Base-by-base conservation (phyloP, 1,140 invertebrate genomes). In the Stegodyphus mimosarum region DNA sequence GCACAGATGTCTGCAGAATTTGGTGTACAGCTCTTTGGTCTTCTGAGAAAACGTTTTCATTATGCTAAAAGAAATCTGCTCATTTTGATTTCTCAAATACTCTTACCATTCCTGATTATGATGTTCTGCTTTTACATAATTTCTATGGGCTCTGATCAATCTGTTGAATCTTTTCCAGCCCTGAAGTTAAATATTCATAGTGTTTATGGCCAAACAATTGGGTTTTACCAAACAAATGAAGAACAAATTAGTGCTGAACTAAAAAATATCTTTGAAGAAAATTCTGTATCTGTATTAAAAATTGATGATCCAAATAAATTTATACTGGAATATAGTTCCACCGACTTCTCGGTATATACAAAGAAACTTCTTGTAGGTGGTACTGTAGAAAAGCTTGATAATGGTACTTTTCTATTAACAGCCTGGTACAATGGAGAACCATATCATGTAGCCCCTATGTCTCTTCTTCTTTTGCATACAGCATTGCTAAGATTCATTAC, bases 21-120 rank as follows among this genome's bases (percentile, higher is more conserved):
- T 7, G 18, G 13, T 0, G 67, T 79, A 50, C 84, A 87, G 69
- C 70, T 88, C 11, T 49, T 67, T 52, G 88, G 73, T 10, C 63
- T 89, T 10, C 64, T 89, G 5, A 18, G 86, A 1, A 89, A 89
- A 83, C 75, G 88, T 17, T 86, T 89, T 66, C 81, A 89, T 72
- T 87, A 85, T 77, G 49, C 87, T 17, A 88, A 86, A 72, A 76
- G 88, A n/a, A 66, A 88, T 69, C 87, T 52, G 63, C 66, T 49
- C 11, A 79, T 88, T 49, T 48, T 88, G 2, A 17, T 87, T n/a
- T 73, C 86, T 17, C 86, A 88, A 67, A 2, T 89, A 11, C 17
- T 88, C 6, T 6, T 88, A 6, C 88, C 88, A 6, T 69, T 77
- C 48, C 2, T 87, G 11, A 55, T 88, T 18, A 70, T 86, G 11